Conservation (phyloP, 2,888 invertebrate species). For the Physocephala rufipes region DNA sequence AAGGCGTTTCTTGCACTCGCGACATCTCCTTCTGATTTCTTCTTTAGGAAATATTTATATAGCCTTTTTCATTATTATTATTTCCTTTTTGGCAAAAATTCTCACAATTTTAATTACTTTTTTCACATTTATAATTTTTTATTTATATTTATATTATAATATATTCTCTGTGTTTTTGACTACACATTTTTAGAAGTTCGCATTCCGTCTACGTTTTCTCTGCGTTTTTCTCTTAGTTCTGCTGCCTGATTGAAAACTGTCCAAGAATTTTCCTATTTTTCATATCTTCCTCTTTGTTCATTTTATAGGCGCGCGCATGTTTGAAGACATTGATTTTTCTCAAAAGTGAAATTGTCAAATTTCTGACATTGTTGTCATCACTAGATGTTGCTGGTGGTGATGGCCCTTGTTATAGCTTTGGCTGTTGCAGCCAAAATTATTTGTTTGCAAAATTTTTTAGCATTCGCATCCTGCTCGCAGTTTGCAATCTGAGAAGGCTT, state of each 20-base stretch:
- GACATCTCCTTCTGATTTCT: background rate
- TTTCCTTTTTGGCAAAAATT: constrained; percentile 4
- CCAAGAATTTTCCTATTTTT: constrained; percentile 25
- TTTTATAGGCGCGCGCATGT: constrained; percentile 58
- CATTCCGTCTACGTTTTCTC: background rate
- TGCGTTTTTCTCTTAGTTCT: constrained; percentile 14
- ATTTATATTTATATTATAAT: background rate
- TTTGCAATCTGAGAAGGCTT: too few species aligned
- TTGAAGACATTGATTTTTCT: constrained; percentile 57
- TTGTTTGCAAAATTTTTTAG: too few species aligned
- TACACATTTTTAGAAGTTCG: too few species aligned
- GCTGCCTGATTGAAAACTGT: constrained; percentile 26
- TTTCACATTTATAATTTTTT: background rate
- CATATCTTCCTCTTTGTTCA: background rate
- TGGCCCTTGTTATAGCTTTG: background rate
- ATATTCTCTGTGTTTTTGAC: constrained; percentile 34
- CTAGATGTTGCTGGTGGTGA: background rate
- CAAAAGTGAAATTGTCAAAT: constrained; percentile 29
- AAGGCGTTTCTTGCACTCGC: constrained; percentile 27
- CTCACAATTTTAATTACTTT: background rate
- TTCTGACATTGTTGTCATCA: background rate
- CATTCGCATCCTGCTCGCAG: too few species aligned
- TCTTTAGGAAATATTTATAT: background rate
- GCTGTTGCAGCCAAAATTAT: background rate
- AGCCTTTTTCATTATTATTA: background rate